phyloP scores from a whole-genome alignment of 2,113 vertebrate genomes.

The Puntigrus tetrazona region DNA sequence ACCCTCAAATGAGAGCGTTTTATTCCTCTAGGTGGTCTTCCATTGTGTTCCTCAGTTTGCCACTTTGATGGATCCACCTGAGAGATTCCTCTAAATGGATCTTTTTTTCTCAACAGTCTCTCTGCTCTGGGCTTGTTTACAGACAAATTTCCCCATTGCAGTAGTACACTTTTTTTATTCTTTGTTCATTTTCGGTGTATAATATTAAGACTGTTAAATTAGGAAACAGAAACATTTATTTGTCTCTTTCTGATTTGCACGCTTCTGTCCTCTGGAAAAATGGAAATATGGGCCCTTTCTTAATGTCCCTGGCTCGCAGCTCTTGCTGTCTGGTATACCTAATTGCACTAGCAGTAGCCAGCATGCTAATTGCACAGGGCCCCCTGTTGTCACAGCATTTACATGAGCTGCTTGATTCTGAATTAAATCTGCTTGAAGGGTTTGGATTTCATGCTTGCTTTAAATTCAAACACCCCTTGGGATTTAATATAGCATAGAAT shows the following conservation, averaged over 20 bases:
- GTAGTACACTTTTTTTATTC: conserved; percentile 40
- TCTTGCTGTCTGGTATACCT: conserved; percentile 77
- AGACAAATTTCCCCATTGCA: conserved; percentile 68
- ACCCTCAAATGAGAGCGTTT: conserved; percentile 68
- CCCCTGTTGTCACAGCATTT: conserved; percentile 80
- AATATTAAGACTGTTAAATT: conserved; percentile 31
- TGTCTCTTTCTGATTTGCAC: conserved; percentile 27
- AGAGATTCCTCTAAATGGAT: conserved; percentile 73
- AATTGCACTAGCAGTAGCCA: conserved; percentile 78
- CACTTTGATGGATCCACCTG: conserved; percentile 76
- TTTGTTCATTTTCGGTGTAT: conserved; percentile 38
- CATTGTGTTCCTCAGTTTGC: conserved; percentile 56
- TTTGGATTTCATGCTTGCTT: conserved; percentile 82
- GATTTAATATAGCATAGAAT: conserved; percentile 70
- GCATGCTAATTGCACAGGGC: conserved; percentile 78
- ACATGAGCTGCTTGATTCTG: conserved; percentile 81
- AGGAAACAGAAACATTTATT: conserved; percentile 24
- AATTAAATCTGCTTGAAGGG: conserved; percentile 82
- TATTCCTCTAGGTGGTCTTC: conserved; percentile 75
- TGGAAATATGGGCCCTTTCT: conserved; percentile 72
- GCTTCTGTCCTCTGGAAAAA: conserved; percentile 70
- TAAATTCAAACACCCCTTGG: conserved; percentile 78
- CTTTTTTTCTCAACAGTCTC: conserved; percentile 57
- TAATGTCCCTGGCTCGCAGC: conserved; percentile 64
- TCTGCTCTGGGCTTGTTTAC: conserved; percentile 73